phyloP scores from a whole-genome alignment of 1,140 invertebrate genomes.

The Dreissena polymorpha region DNA sequence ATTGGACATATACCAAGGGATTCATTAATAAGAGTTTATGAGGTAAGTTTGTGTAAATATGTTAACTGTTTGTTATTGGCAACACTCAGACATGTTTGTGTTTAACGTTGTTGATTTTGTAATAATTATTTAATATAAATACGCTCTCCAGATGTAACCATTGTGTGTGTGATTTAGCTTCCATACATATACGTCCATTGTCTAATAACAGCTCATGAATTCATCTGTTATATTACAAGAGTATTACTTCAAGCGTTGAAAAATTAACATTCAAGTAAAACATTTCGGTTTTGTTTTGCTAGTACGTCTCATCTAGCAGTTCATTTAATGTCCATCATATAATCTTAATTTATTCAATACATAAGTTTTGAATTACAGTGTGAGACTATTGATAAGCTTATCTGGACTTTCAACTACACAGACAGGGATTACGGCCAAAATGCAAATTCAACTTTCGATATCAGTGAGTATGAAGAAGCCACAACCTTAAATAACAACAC shows the following conservation, averaged over 20 bases:
- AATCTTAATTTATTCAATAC: neutral
- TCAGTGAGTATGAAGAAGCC: slow-evolving; percentile 6
- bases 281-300: neutral
- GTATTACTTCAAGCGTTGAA: too few species aligned
- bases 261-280: too few species aligned
- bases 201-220: too few species aligned
- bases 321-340: neutral
- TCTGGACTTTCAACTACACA: slow-evolving; percentile 33
- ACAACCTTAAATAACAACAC: neutral
- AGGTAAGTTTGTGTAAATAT: slow-evolving; percentile 9
- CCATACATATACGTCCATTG: too few species aligned
- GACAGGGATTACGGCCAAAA: slow-evolving; percentile 21
- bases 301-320: neutral
- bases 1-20: slow-evolving; percentile 3
- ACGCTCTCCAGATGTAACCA: too few species aligned
- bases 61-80: too few species aligned
- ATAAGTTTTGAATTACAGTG: slow-evolving; percentile 20
- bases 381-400: neutral
- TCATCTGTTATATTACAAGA: too few species aligned
- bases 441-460: slow-evolving; percentile 27
- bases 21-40: slow-evolving; percentile 6
- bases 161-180: too few species aligned
- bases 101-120: too few species aligned
- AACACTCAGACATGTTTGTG: too few species aligned
- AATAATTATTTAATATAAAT: too few species aligned